Evolutionary conservation across 2,113 vertebrate genomes (phyloP).

Genomic region (Apaloderma vittatum): DNA sequence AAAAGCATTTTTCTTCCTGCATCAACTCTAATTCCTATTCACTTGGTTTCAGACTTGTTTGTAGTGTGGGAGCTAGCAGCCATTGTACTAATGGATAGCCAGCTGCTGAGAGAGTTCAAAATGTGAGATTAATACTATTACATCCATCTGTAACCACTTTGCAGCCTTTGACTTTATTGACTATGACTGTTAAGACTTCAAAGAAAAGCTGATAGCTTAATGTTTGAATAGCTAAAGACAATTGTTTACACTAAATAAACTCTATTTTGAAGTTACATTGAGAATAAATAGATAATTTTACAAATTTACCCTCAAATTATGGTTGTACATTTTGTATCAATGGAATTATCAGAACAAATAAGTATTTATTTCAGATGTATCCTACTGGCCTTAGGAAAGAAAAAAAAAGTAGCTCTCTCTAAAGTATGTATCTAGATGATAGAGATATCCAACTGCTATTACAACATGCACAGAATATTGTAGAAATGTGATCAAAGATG

Average conservation of each 20-base stretch:
- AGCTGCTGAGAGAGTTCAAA: not conserved
- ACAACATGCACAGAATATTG: not conserved
- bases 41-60: not conserved
- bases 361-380: slow-evolving; percentile 9
- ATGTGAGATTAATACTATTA: not conserved
- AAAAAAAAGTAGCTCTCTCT: not conserved
- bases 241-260: not conserved
- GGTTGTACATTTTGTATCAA: not conserved
- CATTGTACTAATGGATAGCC: not conserved
- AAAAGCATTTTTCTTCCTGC: not conserved
- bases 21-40: not conserved
- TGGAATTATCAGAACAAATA: not conserved
- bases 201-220: not conserved
- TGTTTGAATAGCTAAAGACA: not conserved
- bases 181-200: not conserved
- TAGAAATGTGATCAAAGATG: not conserved
- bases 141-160: not conserved
- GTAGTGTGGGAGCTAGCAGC: not conserved
- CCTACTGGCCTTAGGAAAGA: not conserved
- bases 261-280: not conserved
- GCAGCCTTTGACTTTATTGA: not conserved
- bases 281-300: not conserved
- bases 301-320: not conserved
- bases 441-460: not conserved
- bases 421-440: not conserved